Percentiles rank a stretch among this genome's conserved stretches.
Evolutionary conservation across 2,797 vertebrate genomes (phyloP).

Genomic region (Eulemur mongoz): DNA sequence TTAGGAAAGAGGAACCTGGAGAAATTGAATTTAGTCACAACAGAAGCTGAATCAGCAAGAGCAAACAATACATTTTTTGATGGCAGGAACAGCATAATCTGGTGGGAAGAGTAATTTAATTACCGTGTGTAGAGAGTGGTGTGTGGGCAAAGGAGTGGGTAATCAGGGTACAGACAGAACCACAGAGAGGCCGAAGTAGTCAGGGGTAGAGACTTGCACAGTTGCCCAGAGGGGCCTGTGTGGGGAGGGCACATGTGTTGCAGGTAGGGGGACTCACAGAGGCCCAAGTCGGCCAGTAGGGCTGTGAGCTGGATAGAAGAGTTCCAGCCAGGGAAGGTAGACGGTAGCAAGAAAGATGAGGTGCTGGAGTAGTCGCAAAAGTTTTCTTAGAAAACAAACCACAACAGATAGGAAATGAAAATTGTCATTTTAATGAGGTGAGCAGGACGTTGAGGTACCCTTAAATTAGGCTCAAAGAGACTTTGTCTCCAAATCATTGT

Average conservation of each 20-base stretch:
- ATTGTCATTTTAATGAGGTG: not conserved
- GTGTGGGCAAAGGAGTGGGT: not conserved
- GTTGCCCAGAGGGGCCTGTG: fast-evolving
- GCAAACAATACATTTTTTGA: not conserved
- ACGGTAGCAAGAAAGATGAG: fast-evolving
- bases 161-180: not conserved
- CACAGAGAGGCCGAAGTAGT: not conserved
- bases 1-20: not conserved
- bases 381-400: not conserved
- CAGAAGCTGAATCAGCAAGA: not conserved
- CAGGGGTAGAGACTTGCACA: not conserved
- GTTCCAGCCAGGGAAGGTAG: not conserved
- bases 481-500: not conserved
- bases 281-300: not conserved
- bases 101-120: not conserved
- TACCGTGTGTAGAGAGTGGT: not conserved
- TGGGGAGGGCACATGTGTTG: fast-evolving
- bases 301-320: not conserved
- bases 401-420: not conserved
- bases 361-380: not conserved
- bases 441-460: not conserved
- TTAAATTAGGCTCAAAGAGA: not conserved
- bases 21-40: not conserved
- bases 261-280: fast-evolving
- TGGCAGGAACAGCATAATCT: not conserved